A percentile compares a stretch with the other conserved stretches of the same genome.
Conservation (phyloP, 1,140 invertebrate genomes). For the Asobara japonica region DNA sequence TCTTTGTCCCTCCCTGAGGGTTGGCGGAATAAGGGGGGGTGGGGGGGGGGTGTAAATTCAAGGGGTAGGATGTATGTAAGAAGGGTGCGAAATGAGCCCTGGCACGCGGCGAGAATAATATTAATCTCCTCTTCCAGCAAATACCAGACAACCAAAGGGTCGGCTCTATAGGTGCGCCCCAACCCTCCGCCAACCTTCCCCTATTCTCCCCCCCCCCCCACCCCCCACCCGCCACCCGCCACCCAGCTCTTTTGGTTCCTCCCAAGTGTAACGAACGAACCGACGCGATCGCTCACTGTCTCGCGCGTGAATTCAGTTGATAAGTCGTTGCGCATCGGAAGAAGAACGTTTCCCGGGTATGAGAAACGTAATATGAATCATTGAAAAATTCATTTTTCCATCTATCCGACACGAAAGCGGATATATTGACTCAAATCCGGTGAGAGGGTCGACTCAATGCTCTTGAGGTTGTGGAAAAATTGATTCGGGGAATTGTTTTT, state of each 20-base stretch:
- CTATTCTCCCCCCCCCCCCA: background rate
- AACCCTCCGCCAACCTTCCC: background rate
- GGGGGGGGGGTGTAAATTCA: slow-evolving; percentile 30
- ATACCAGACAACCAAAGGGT: slow-evolving; percentile 23
- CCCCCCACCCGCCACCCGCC: background rate
- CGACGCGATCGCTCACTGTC: slow-evolving; percentile 25
- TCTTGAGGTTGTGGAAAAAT: too few species aligned
- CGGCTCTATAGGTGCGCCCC: background rate
- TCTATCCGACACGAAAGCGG: background rate
- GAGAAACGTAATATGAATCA: background rate
- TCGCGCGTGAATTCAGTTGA: slow-evolving; percentile 24
- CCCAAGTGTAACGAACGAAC: background rate
- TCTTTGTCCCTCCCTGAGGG: too few species aligned
- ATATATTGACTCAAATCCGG: background rate
- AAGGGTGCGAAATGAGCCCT: slow-evolving; percentile 28
- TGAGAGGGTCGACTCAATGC: background rate
- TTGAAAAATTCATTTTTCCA: background rate
- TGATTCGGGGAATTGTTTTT: too few species aligned
- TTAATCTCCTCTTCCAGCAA: slow-evolving; percentile 31
- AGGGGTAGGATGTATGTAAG: slow-evolving; percentile 11
- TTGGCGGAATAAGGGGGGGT: too few species aligned
- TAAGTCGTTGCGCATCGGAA: slow-evolving; percentile 18
- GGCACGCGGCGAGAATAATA: slow-evolving; percentile 35
- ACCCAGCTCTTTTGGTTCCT: background rate
- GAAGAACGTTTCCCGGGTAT: background rate